These are phyloP conservation scores for Leptoteleia sp. DNA, from an alignment of 1,140 invertebrate species.

Conservation along the genomic window DNA sequence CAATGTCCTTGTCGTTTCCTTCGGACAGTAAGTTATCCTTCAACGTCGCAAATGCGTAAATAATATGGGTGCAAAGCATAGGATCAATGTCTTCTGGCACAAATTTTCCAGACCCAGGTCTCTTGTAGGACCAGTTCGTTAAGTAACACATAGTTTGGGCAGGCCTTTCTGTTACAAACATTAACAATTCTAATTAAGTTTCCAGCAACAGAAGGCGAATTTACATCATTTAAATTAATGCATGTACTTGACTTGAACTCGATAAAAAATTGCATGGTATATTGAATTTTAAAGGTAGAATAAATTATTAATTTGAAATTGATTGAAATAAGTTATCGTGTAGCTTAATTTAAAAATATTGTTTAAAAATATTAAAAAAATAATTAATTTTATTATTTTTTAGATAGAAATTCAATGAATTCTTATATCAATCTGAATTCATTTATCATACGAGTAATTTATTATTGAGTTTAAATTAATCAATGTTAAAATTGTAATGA, in stretches of 20 bases:
- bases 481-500: too few species aligned
- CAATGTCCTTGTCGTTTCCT: constrained; percentile 89
- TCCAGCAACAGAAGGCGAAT: constrained; percentile 14
- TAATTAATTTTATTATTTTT: too few species aligned
- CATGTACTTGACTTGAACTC: background rate
- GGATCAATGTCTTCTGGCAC: constrained; percentile 93
- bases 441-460: too few species aligned
- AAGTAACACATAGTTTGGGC: constrained; percentile 95
- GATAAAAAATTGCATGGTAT: background rate
- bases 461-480: too few species aligned
- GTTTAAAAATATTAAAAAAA: too few species aligned
- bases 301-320: too few species aligned
- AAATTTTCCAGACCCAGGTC: constrained; percentile 92
- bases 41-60: constrained; percentile 95
- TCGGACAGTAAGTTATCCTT: constrained; percentile 91
- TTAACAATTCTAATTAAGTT: too few species aligned
- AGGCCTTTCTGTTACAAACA: constrained; percentile 84
- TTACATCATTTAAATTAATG: background rate
- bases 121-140: constrained; percentile 96
- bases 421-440: too few species aligned
- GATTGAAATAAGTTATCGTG: too few species aligned
- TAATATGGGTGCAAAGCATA: constrained; percentile 93
- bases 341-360: too few species aligned
- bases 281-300: too few species aligned
- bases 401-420: too few species aligned